phyloP scores from a whole-genome alignment of 2,113 vertebrate genomes.

The Ptyas mucosa region DNA sequence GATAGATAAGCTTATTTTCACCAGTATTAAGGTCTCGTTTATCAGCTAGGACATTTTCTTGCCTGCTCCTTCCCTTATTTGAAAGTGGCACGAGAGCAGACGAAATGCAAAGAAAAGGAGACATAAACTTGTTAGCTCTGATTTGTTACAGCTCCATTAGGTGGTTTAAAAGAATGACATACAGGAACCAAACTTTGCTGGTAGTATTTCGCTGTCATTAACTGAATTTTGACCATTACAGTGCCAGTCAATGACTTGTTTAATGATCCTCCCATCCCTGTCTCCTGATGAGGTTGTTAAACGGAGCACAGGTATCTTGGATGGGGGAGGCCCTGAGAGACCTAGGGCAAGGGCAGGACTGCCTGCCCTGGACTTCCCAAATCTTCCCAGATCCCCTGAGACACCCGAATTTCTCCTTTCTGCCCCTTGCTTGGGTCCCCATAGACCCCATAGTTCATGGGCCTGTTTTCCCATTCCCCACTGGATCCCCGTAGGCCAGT shows the following conservation, averaged over 20 bases:
- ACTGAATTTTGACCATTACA: not conserved
- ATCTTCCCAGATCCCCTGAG: not conserved
- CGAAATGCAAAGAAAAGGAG: not conserved
- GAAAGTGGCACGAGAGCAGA: not conserved
- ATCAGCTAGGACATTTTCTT: not conserved
- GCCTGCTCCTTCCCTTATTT: not conserved
- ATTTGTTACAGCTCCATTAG: not conserved
- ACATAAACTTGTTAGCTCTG: not conserved
- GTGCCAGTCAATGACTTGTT: not conserved
- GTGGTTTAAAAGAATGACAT: not conserved
- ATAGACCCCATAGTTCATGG: not conserved
- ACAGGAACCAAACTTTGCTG: not conserved
- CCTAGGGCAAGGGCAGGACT: too few species aligned
- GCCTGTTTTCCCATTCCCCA: not conserved
- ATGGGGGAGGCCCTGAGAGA: too few species aligned
- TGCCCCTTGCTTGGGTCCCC: not conserved
- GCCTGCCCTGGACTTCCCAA: not conserved
- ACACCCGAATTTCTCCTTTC: not conserved
- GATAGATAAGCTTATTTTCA: not conserved
- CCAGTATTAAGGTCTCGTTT: not conserved
- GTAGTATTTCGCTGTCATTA: not conserved
- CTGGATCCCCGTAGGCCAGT: not conserved
- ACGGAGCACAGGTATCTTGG: not conserved
- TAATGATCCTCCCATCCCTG: not conserved
- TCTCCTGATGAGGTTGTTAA: not conserved